Base-by-base conservation (phyloP, 2,888 invertebrate genomes). In the Lithosia quadra region DNA sequence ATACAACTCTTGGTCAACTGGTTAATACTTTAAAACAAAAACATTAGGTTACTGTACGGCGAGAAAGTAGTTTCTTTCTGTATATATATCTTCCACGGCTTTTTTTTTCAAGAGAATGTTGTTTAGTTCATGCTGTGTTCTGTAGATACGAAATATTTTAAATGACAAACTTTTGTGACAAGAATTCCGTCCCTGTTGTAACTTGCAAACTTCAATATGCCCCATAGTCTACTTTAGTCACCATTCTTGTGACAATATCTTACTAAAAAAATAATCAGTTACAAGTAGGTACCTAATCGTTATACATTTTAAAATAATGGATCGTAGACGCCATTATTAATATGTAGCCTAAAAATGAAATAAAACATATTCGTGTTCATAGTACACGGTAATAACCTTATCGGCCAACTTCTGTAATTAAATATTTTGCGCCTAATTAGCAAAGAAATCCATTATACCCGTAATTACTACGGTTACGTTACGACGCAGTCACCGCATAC, bases 321-420 rank as follows among this genome's bases (percentile, higher is more conserved):
- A 49, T 9, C 4, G 8, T 49, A 49, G 7, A 43, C 18, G 43
- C 18, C 10, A 34, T 10, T 18, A n/a, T 15, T 39, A 18, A 7
- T 5, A n/a, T 34, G 9, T 34, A 18, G n/a, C n/a, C 1, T 49
- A n/a, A n/a, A 49, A 49, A n/a, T 2, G 1, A 56, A 56, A 56
- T 28, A 24, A 53, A 53, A 0, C 36, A 13, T n/a, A n/a, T 43
- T 43, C 18, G 49, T 49, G n/a, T 11, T 59, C 15, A 24, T 5
- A 39, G 22, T 18, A 60, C 9, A 7, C 15, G 39, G 39, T 24
- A 39, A 24, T 39, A 60, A 39, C 11, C 3, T 60, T 39, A 24
- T 60, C 60, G 60, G 39, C 24, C 24, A 10, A 60, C 39, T 60
- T 60, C 9, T 39, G 60, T 22, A 22, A 24, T 60, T 60, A 60